These are phyloP conservation scores for Epirrhoe alternata DNA, from an alignment of 2,888 invertebrate species.

Conservation along the genomic window DNA sequence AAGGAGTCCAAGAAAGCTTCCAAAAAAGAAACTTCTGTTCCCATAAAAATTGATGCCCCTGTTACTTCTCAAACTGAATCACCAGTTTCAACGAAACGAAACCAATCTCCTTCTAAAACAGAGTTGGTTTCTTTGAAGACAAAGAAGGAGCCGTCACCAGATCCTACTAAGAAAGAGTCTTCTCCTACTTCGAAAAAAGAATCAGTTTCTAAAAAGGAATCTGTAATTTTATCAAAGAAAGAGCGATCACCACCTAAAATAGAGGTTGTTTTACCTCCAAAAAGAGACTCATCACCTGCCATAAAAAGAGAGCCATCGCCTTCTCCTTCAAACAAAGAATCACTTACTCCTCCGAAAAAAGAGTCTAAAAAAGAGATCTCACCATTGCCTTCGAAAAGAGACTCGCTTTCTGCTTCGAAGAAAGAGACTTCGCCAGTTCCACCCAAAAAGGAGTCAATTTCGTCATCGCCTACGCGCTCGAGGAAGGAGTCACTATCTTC, in stretches of 20 bases:
- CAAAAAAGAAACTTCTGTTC: conserved; percentile 19
- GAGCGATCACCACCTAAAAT: conserved; percentile 13
- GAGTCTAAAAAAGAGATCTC: conserved; percentile 21
- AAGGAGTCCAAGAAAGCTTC: conserved; percentile 22
- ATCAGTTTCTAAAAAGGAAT: conserved; percentile 12
- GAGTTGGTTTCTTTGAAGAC: conserved; percentile 9
- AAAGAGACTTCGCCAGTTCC: conserved; percentile 10
- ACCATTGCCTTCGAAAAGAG: conserved; percentile 12
- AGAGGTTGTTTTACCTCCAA: conserved; percentile 2
- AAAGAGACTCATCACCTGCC: conserved; percentile 13
- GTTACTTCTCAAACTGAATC: conserved; percentile 16
- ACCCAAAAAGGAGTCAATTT: neutral
- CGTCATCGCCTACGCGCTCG: conserved; percentile 1
- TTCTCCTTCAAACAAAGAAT: conserved; percentile 9
- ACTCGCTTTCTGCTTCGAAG: conserved; percentile 11
- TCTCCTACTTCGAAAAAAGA: conserved; percentile 12
- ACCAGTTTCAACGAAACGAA: conserved; percentile 8
- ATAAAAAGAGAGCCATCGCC: conserved; percentile 16
- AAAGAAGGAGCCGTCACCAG: conserved; percentile 24
- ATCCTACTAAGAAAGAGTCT: conserved; percentile 14
- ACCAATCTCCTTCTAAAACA: conserved; percentile 18
- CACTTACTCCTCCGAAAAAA: neutral
- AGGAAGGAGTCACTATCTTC: conserved; percentile 10
- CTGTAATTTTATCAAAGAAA: conserved; percentile 7
- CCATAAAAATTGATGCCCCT: conserved; percentile 10